Percentiles rank a stretch among this genome's conserved stretches.
phyloP scores from a whole-genome alignment of 2,888 invertebrate genomes.

The Ophion slaviceki region DNA sequence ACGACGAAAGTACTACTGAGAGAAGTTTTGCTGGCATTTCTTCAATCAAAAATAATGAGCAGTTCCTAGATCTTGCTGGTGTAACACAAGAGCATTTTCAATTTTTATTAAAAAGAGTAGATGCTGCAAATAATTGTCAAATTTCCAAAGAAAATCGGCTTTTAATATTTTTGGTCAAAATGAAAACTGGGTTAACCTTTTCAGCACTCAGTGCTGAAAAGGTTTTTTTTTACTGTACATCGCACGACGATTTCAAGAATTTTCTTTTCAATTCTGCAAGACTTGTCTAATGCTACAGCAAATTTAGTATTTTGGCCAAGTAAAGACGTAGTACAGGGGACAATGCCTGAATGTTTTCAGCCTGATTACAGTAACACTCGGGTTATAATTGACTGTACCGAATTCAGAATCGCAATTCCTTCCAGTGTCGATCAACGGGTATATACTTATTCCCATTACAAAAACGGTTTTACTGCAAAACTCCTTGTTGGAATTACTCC shows the following conservation, averaged over 20 bases:
- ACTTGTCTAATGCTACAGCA: conserved; percentile 31
- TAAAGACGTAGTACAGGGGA: conserved; percentile 51
- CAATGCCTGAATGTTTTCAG: conserved; percentile 57
- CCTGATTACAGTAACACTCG: conserved; percentile 54
- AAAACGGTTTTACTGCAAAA: conserved; percentile 61
- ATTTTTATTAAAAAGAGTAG: conserved; percentile 49
- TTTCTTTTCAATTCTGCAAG: conserved; percentile 54
- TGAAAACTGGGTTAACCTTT: conserved; percentile 69
- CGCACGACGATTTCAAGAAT: conserved; percentile 65
- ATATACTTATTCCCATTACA: conserved; percentile 57
- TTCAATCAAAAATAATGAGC: conserved; percentile 61
- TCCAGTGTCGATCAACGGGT: conserved; percentile 44
- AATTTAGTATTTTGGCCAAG: conserved; percentile 60
- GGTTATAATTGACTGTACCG: conserved; percentile 61
- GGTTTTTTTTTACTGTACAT: conserved; percentile 65
- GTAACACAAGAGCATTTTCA: conserved; percentile 54
- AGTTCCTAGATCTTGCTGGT: conserved; percentile 59
- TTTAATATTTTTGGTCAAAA: conserved; percentile 68
- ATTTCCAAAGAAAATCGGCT: conserved; percentile 63
- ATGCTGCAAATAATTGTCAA: conserved; percentile 49
- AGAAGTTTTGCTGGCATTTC: conserved; percentile 59
- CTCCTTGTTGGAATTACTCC: conserved; percentile 58
- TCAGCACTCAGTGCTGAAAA: conserved; percentile 66
- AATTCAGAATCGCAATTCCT: conserved; percentile 59
- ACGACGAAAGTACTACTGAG: conserved; percentile 13